phyloP scores from a whole-genome alignment of 1,140 invertebrate genomes.

The Atta colombica region DNA sequence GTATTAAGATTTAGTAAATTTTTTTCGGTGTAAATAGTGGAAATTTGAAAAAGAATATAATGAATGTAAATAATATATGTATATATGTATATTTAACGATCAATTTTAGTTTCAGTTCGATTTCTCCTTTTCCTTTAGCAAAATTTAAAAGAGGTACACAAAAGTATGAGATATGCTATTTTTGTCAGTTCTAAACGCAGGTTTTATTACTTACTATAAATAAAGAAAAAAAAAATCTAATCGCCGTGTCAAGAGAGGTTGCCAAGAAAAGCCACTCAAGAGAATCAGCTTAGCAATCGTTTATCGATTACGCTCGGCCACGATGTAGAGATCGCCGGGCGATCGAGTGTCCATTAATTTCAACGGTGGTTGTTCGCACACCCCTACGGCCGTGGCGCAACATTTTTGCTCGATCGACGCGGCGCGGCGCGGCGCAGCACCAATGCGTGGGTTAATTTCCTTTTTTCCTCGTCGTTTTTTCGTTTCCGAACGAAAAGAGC shows the following conservation, averaged over 20 bases:
- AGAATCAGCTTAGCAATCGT: conserved; percentile 7
- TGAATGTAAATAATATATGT: not conserved
- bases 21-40: no score
- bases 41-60: no score
- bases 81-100: no score
- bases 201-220: not conserved
- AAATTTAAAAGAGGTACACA: not conserved
- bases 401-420: conserved; percentile 64
- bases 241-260: not conserved
- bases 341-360: conserved; percentile 73
- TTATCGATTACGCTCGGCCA: conserved; percentile 1
- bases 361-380: conserved; percentile 27
- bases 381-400: conserved; percentile 35
- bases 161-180: not conserved
- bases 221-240: not conserved
- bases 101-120: not conserved
- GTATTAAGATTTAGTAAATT: no score
- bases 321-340: not conserved
- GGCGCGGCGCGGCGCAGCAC: conserved; percentile 27
- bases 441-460: conserved; percentile 64
- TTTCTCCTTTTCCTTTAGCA: not conserved
- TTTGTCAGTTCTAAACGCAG: not conserved
- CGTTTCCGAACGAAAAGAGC: conserved; percentile 35
- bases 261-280: conserved; percentile 18
- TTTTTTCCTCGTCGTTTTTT: conserved; percentile 48